These are phyloP conservation scores for Lathamus discolor DNA, from an alignment of 2,113 vertebrate species.

Conservation along the genomic window DNA sequence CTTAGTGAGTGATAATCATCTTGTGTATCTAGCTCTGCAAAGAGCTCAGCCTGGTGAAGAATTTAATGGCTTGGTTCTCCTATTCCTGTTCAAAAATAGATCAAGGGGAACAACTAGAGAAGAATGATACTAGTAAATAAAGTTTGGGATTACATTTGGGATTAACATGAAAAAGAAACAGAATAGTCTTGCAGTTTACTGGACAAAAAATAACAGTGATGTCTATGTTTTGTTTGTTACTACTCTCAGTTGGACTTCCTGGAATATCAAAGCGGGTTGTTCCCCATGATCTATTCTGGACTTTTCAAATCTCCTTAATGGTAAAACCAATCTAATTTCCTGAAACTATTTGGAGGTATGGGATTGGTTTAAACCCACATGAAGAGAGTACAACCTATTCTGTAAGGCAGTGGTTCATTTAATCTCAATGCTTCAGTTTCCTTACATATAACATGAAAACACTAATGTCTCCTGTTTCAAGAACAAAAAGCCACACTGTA, in stretches of 20 bases:
- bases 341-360: not conserved
- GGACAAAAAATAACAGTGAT: not conserved
- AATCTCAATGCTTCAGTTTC: not conserved
- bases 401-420: not conserved
- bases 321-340: not conserved
- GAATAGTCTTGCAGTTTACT: not conserved
- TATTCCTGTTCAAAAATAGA: not conserved
- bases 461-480: not conserved
- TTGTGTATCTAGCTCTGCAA: not conserved
- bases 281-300: not conserved
- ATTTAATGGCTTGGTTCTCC: not conserved
- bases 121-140: not conserved
- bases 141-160: not conserved
- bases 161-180: not conserved
- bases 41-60: not conserved
- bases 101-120: not conserved
- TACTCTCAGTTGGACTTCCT: not conserved
- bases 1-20: not conserved
- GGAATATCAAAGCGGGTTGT: not conserved
- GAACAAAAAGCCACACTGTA: not conserved
- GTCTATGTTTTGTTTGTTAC: not conserved
- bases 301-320: not conserved
- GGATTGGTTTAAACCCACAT: not conserved
- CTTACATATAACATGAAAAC: not conserved
- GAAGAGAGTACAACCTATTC: not conserved